Conservation (phyloP, 1,140 invertebrate genomes). For the Halesus radiatus region DNA sequence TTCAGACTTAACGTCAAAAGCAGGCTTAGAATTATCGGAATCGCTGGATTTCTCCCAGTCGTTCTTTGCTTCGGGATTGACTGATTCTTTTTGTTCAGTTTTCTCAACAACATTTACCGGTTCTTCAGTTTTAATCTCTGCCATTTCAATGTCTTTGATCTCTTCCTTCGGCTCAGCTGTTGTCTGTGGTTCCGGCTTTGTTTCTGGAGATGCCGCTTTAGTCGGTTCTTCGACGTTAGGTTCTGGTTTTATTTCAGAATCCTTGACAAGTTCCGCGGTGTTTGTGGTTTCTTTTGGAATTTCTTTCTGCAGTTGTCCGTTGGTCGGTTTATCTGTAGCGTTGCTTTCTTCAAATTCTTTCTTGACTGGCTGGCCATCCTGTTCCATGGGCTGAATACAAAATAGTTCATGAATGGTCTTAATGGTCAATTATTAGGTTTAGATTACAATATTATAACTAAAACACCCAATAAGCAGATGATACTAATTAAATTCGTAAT, state of each 20-base stretch:
- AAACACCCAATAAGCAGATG: slow-evolving; percentile 34
- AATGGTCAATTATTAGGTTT: not conserved
- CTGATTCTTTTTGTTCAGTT: slow-evolving; percentile 3
- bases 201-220: slow-evolving; percentile 15
- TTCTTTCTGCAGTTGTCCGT: slow-evolving; percentile 9
- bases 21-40: slow-evolving; percentile 14
- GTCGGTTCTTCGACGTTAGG: slow-evolving; percentile 39
- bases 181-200: not conserved
- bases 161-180: not conserved
- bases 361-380: slow-evolving; percentile 54
- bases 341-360: slow-evolving; percentile 53
- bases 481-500: not conserved
- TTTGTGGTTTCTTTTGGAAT: not conserved
- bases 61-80: slow-evolving; percentile 25
- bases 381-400: slow-evolving; percentile 55
- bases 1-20: slow-evolving; percentile 46
- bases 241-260: slow-evolving; percentile 63
- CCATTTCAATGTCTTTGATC: slow-evolving; percentile 13
- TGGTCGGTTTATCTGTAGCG: slow-evolving; percentile 54
- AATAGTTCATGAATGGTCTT: not conserved
- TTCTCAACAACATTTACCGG: not conserved
- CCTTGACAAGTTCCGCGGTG: slow-evolving; percentile 60
- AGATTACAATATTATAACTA: not conserved
- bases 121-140: slow-evolving; percentile 17
- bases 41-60: slow-evolving; percentile 37